Evolutionary conservation across 2,113 vertebrate species (phyloP).

Genomic region (Myotis brandtii): DNA sequence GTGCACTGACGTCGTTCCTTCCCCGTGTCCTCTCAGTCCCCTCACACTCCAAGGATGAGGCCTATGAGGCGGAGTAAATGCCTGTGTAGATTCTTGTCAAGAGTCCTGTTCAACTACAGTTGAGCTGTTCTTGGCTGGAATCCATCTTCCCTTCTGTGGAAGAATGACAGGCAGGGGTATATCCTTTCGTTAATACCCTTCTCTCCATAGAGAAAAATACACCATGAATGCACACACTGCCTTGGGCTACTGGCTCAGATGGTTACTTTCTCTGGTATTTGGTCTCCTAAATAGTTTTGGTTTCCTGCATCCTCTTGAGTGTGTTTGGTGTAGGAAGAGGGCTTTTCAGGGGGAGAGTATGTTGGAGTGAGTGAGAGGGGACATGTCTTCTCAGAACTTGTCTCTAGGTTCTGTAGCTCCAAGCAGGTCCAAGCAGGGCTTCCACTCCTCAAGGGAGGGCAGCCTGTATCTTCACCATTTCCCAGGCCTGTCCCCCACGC

Average conservation of each 20-base stretch:
- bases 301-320: neutral
- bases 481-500: neutral
- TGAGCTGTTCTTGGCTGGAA: constrained; percentile 55
- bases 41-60: neutral
- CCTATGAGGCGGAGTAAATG: constrained; percentile 47
- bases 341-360: neutral
- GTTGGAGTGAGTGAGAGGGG: neutral
- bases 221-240: neutral
- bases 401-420: neutral
- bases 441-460: neutral
- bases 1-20: neutral
- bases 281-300: constrained; percentile 67
- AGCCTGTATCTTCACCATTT: neutral
- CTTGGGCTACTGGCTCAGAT: neutral
- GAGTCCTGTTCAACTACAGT: constrained; percentile 66
- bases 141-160: neutral
- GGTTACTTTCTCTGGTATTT: constrained; percentile 50
- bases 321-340: neutral
- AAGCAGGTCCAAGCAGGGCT: rapidly evolving
- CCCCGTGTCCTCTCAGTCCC: neutral
- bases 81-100: constrained; percentile 46
- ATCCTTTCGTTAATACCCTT: constrained; percentile 58
- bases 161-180: constrained; percentile 64
- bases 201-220: neutral
- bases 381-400: neutral